phyloP scores from a whole-genome alignment of 2,113 vertebrate genomes.

The Aspidoscelis tigris region DNA sequence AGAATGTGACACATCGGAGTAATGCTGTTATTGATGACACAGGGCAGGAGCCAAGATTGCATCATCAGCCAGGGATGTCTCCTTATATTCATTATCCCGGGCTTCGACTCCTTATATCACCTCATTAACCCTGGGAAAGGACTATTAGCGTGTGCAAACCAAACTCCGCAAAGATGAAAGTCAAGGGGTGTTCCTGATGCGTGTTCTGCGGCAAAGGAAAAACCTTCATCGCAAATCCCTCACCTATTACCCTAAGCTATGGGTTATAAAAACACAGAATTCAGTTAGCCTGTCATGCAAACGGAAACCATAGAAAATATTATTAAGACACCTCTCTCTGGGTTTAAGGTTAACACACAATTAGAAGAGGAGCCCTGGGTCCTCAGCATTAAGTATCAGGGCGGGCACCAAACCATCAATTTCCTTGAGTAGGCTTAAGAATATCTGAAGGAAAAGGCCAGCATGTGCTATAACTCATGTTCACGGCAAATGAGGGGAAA shows the following conservation, averaged over 20 bases:
- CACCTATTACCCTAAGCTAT: not conserved
- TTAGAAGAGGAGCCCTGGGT: not conserved
- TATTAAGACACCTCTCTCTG: not conserved
- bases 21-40: not conserved
- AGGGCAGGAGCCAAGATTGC: not conserved
- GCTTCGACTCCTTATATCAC: not conserved
- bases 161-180: not conserved
- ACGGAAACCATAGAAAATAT: not conserved
- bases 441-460: too few relatives aligned
- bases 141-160: not conserved
- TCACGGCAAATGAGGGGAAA: too few relatives aligned
- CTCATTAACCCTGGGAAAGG: not conserved
- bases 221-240: not conserved
- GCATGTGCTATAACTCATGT: too few relatives aligned
- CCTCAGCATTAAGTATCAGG: not conserved
- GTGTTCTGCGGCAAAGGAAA: not conserved
- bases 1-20: not conserved
- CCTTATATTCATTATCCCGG: not conserved
- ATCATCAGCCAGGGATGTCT: not conserved
- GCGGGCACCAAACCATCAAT: not conserved
- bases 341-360: not conserved
- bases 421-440: not conserved
- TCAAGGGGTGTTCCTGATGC: not conserved
- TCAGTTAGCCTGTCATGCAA: not conserved
- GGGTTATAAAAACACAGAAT: not conserved